phyloP scores from a whole-genome alignment of 2,888 invertebrate genomes.

The Tetheella fluctuosa region DNA sequence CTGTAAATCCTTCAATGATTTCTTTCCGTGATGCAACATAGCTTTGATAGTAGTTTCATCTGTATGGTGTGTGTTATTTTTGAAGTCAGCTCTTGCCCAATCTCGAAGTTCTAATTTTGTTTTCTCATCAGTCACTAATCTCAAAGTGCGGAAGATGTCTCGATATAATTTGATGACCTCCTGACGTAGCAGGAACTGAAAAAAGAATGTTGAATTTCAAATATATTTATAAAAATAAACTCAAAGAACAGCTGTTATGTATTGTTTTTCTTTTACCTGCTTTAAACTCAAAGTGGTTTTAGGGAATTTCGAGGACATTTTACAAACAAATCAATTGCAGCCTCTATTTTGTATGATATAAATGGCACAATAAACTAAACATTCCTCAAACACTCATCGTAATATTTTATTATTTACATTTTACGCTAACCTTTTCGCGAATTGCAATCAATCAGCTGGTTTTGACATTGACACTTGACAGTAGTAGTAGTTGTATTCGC shows the following conservation, averaged over 20 bases:
- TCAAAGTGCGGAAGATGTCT: slow-evolving; percentile 88
- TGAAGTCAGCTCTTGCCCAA: slow-evolving; percentile 91
- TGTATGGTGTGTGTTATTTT: slow-evolving; percentile 86
- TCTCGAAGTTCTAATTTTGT: slow-evolving; percentile 86
- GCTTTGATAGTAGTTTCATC: slow-evolving; percentile 90
- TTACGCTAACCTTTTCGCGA: too few relatives aligned
- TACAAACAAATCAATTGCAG: slow-evolving; percentile 1
- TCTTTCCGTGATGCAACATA: slow-evolving; percentile 87
- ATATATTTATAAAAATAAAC: neutral
- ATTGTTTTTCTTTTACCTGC: slow-evolving; percentile 75
- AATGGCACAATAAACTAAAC: too few relatives aligned
- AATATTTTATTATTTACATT: too few relatives aligned
- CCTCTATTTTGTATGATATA: too few relatives aligned
- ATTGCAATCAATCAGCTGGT: too few relatives aligned
- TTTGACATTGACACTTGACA: too few relatives aligned
- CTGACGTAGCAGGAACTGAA: slow-evolving; percentile 91
- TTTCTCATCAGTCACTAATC: slow-evolving; percentile 85
- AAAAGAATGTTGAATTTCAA: slow-evolving; percentile 30
- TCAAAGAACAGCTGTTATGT: neutral
- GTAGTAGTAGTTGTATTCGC: too few relatives aligned
- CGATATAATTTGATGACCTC: slow-evolving; percentile 91
- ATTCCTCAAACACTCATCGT: too few relatives aligned
- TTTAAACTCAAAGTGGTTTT: slow-evolving; percentile 83
- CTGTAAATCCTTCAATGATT: slow-evolving; percentile 87
- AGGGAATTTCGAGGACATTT: slow-evolving; percentile 71